phyloP scores from a whole-genome alignment of 2,113 vertebrate species.

The Dipodomys merriami region DNA sequence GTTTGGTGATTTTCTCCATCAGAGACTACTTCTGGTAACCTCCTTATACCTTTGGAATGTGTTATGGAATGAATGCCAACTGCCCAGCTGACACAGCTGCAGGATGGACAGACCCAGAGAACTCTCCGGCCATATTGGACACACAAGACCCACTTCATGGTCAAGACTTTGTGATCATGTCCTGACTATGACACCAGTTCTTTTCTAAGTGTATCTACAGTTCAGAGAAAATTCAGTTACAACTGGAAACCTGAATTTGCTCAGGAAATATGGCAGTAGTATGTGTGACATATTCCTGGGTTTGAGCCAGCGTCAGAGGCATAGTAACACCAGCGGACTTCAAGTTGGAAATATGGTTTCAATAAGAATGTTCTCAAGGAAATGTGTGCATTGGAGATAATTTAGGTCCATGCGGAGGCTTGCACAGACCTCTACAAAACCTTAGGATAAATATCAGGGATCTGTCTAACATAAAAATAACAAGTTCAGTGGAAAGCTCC shows the following conservation, averaged over 20 bases:
- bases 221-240: slow-evolving; percentile 62
- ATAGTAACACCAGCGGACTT: slow-evolving; percentile 63
- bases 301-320: slow-evolving; percentile 67
- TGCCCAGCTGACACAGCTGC: neutral
- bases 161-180: neutral
- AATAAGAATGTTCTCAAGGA: slow-evolving; percentile 77
- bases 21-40: slow-evolving; percentile 1
- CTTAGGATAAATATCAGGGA: slow-evolving; percentile 39
- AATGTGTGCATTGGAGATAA: slow-evolving; percentile 69
- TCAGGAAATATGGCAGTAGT: slow-evolving; percentile 77
- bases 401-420: slow-evolving; percentile 61
- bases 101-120: neutral
- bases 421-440: slow-evolving; percentile 37
- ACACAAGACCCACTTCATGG: neutral
- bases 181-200: neutral
- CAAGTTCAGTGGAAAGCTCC: slow-evolving; percentile 1
- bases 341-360: slow-evolving; percentile 78
- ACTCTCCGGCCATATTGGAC: neutral
- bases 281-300: slow-evolving; percentile 75
- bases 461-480: slow-evolving; percentile 38
- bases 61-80: slow-evolving; percentile 14
- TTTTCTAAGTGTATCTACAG: slow-evolving; percentile 53
- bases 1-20: slow-evolving; percentile 2
- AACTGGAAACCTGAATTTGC: slow-evolving; percentile 66
- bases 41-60: slow-evolving; percentile 38